phyloP scores from a whole-genome alignment of 2,113 vertebrate genomes.

The Nannospalax galili region DNA sequence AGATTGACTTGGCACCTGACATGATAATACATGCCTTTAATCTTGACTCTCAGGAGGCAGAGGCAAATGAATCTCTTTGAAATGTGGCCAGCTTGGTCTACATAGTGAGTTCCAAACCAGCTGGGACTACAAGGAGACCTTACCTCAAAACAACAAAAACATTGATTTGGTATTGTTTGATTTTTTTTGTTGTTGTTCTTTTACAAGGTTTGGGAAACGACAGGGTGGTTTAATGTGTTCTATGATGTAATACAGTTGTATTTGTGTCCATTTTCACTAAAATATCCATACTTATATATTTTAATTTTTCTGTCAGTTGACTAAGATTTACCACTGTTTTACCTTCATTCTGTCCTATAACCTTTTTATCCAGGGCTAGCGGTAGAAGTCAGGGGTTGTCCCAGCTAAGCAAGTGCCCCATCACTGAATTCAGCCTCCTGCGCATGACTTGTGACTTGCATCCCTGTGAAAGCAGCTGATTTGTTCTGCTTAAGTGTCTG shows the following conservation, averaged over 20 bases:
- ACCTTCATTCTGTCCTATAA: background rate
- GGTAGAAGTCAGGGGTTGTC: background rate
- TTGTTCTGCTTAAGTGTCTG: background rate
- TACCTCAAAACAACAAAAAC: background rate
- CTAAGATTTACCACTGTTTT: background rate
- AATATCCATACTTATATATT: background rate
- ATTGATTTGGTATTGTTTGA: background rate
- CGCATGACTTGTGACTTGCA: background rate
- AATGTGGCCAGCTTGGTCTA: no score
- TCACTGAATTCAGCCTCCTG: background rate
- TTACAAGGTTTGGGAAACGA: background rate
- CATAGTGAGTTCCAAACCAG: no score
- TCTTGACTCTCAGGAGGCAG: no score
- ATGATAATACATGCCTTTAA: no score
- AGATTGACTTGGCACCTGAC: no score
- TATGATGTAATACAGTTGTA: background rate
- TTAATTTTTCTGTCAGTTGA: background rate
- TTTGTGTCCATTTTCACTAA: background rate
- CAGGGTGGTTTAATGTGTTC: background rate
- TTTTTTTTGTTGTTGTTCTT: background rate
- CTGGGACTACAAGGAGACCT: no score
- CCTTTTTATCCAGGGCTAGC: background rate
- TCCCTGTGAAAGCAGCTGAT: background rate
- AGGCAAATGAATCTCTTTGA: no score
- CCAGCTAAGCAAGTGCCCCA: background rate